phyloP scores from a whole-genome alignment of 1,140 invertebrate species.

The Euura saliciscinereae region DNA sequence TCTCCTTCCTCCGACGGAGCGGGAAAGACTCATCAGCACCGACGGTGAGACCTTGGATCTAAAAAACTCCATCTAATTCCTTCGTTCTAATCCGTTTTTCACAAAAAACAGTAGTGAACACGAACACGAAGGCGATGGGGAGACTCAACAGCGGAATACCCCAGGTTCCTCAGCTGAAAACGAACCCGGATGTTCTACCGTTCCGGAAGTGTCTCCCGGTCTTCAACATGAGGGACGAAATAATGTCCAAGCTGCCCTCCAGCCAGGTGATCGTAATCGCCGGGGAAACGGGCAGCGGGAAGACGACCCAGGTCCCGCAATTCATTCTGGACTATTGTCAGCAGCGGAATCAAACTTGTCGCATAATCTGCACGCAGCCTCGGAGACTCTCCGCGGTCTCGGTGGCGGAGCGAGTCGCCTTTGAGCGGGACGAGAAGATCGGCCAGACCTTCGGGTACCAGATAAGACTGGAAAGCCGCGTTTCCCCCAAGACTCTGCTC shows the following conservation, averaged over 20 bases:
- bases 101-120: slow-evolving; percentile 45
- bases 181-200: slow-evolving; percentile 56
- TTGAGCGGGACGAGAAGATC: slow-evolving; percentile 85
- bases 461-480: slow-evolving; percentile 84
- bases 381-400: slow-evolving; percentile 88
- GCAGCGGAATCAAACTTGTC: slow-evolving; percentile 69
- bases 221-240: slow-evolving; percentile 57
- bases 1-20: slow-evolving; percentile 65
- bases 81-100: background rate
- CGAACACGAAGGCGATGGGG: slow-evolving; percentile 63
- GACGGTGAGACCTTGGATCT: slow-evolving; percentile 37
- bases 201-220: slow-evolving; percentile 68
- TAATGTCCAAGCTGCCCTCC: slow-evolving; percentile 59
- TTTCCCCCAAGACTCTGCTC: slow-evolving; percentile 80
- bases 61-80: no score
- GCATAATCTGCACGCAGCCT: slow-evolving; percentile 94
- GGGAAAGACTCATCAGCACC: slow-evolving; percentile 47
- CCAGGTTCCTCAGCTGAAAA: slow-evolving; percentile 65
- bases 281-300: slow-evolving; percentile 87
- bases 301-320: slow-evolving; percentile 92
- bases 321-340: slow-evolving; percentile 84
- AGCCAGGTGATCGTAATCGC: slow-evolving; percentile 72
- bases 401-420: slow-evolving; percentile 80
- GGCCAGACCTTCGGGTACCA: slow-evolving; percentile 94
- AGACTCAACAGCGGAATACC: slow-evolving; percentile 68